Evolutionary conservation across 2,113 vertebrate genomes (phyloP).

Genomic region (Fulmarus glacialis): DNA sequence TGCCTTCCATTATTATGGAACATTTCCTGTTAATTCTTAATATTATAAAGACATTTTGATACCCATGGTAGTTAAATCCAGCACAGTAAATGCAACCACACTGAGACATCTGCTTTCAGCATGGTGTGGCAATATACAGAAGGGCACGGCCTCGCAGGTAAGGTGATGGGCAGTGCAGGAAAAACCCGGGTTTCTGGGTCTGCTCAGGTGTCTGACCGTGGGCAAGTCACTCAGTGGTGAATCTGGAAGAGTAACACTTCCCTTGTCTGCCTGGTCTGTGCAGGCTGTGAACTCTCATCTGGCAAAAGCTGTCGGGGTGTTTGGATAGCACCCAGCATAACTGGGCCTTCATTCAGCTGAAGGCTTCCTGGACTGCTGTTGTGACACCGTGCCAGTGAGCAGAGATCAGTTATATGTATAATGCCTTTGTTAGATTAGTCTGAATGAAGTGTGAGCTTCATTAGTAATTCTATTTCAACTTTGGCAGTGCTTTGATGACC

Average conservation of each 20-base stretch:
- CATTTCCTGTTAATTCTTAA: neutral
- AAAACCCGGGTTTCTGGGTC: fast-evolving
- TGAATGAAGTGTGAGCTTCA: fast-evolving
- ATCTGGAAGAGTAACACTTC: fast-evolving
- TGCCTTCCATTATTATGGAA: neutral
- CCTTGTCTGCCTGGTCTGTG: no score
- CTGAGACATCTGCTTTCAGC: neutral
- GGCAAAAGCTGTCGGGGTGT: neutral
- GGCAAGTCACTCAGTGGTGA: neutral
- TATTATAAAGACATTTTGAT: neutral
- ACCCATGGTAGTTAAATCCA: neutral
- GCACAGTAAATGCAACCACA: neutral
- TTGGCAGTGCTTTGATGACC: neutral
- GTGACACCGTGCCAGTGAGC: neutral
- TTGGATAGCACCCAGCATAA: neutral
- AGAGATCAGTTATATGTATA: neutral
- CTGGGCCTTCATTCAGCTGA: fast-evolving
- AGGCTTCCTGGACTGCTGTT: fast-evolving
- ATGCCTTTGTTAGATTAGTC: neutral
- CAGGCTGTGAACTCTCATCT: fast-evolving
- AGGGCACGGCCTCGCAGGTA: neutral
- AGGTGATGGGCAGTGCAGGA: fast-evolving
- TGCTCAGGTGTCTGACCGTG: neutral
- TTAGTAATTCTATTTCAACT: fast-evolving
- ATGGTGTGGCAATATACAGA: fast-evolving